Percentiles rank a stretch among this genome's conserved stretches.
phyloP scores from a whole-genome alignment of 2,113 vertebrate genomes.

The Caretta caretta region DNA sequence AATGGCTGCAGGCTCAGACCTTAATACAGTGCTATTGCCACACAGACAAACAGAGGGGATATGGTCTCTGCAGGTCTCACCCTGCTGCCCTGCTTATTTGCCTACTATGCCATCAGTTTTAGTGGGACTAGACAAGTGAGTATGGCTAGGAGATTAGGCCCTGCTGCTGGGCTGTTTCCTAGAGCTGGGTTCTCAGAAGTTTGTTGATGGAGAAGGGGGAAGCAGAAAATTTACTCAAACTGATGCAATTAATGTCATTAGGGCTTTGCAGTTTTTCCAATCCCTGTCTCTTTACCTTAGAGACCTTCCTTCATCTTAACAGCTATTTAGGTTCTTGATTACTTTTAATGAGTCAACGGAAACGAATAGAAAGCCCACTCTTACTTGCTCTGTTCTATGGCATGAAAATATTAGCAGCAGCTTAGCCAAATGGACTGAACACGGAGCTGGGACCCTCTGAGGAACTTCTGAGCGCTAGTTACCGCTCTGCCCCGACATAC shows the following conservation, averaged over 20 bases:
- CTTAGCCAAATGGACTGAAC: not conserved
- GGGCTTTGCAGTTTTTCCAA: constrained; percentile 25
- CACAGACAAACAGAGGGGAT: not conserved
- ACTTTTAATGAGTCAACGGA: constrained; percentile 10
- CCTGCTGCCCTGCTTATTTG: not conserved
- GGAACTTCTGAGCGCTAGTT: not conserved
- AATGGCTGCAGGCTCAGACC: not conserved
- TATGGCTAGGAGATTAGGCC: not conserved
- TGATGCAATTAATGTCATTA: constrained; percentile 40
- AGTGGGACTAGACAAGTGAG: not conserved
- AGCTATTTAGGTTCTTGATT: constrained; percentile 39
- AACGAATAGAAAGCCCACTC: constrained; percentile 15
- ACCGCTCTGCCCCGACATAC: not conserved
- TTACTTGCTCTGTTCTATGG: not conserved
- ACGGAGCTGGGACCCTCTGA: not conserved
- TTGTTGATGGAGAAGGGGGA: not conserved
- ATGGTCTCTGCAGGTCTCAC: not conserved
- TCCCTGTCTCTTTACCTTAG: not conserved
- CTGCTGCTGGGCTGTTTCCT: not conserved
- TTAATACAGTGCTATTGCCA: not conserved
- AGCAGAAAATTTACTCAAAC: not conserved
- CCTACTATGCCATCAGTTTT: not conserved
- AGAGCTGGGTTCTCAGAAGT: constrained; percentile 7
- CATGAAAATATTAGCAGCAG: constrained; percentile 22
- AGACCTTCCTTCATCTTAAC: constrained; percentile 47